phyloP scores from a whole-genome alignment of 2,113 vertebrate genomes.

The Pteropus alecto region DNA sequence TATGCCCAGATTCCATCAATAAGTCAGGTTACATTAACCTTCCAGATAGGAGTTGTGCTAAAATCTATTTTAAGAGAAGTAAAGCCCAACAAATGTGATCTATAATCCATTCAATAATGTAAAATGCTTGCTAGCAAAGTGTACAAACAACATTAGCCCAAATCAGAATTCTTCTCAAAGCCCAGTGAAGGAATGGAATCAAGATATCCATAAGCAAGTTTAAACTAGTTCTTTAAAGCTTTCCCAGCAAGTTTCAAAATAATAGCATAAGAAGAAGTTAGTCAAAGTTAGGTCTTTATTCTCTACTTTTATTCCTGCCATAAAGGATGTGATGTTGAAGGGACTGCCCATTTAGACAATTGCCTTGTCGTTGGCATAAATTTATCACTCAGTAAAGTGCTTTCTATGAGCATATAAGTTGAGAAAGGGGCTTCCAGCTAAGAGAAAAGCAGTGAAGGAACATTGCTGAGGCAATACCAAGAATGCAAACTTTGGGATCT shows the following conservation, averaged over 20 bases:
- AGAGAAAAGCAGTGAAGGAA: background rate
- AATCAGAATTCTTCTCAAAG: background rate
- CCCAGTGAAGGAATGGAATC: background rate
- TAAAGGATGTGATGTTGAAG: background rate
- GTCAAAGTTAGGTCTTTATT: background rate
- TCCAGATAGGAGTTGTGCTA: background rate
- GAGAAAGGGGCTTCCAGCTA: background rate
- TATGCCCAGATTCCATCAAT: background rate
- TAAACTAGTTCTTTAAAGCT: background rate
- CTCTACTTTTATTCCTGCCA: background rate
- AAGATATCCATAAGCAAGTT: background rate
- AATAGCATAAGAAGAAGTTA: background rate
- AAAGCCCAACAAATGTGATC: background rate
- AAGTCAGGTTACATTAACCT: conserved; percentile 32
- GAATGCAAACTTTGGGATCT: background rate
- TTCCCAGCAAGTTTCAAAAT: background rate
- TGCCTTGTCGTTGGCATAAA: background rate
- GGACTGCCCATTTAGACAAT: background rate
- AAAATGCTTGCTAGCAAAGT: background rate
- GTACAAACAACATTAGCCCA: background rate
- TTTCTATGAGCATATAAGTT: background rate
- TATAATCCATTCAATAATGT: background rate
- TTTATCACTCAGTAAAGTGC: background rate
- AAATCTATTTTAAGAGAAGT: conserved; percentile 9
- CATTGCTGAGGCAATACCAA: background rate